phyloP scores from a whole-genome alignment of 2,113 vertebrate genomes.

The Desmodus rotundus region DNA sequence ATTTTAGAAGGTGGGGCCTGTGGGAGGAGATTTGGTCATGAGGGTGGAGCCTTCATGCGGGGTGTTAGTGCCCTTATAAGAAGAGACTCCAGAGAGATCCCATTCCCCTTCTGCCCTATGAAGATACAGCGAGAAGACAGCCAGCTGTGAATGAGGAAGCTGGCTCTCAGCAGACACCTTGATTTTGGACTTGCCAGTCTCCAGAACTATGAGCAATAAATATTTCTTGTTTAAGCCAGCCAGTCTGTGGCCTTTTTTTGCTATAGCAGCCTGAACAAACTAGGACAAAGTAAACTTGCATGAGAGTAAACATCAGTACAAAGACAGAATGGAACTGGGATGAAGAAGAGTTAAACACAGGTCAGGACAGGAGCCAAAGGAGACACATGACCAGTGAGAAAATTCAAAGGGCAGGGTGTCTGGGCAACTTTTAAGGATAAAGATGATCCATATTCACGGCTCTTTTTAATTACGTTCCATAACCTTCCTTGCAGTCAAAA shows the following conservation, averaged over 20 bases:
- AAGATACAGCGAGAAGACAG: not conserved
- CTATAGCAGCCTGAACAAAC: not conserved
- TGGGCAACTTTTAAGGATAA: not conserved
- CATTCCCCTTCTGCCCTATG: too few relatives aligned
- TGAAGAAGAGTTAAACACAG: not conserved
- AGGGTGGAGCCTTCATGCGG: not conserved
- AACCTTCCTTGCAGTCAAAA: not conserved
- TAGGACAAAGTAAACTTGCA: not conserved
- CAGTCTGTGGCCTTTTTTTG: not conserved
- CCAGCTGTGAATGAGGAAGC: not conserved
- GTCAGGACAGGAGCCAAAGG: not conserved
- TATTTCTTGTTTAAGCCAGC: not conserved
- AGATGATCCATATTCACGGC: not conserved
- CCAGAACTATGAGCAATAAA: not conserved
- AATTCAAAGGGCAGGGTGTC: not conserved
- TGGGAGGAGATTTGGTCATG: not conserved
- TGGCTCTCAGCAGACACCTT: not conserved
- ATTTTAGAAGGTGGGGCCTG: not conserved
- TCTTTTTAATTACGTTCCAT: not conserved
- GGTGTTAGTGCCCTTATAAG: not conserved
- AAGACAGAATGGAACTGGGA: not conserved
- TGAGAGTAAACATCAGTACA: not conserved
- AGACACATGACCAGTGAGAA: not conserved
- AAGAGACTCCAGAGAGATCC: not conserved
- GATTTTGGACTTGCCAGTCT: not conserved